Conservation (phyloP, 2,797 vertebrate genomes). For the Philypnodon macrostomus region DNA sequence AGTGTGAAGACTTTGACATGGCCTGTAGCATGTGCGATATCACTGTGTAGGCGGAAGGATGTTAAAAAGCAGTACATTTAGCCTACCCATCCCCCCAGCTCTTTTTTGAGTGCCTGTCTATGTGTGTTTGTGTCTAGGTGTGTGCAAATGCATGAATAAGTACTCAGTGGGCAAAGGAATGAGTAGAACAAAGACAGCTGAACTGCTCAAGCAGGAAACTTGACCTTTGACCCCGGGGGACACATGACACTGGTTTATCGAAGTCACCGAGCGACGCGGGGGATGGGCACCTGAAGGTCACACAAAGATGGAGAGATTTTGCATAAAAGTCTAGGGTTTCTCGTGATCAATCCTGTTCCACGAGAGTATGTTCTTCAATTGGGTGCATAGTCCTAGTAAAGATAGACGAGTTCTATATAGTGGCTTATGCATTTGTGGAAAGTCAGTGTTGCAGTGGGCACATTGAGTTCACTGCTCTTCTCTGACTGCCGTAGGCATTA, state of each 20-base stretch:
- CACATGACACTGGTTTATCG: constrained; percentile 15
- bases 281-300: constrained; percentile 32
- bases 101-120: constrained; percentile 33
- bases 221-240: constrained; percentile 59
- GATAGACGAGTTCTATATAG: background rate
- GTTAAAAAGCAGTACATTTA: constrained; percentile 30
- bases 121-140: constrained; percentile 39
- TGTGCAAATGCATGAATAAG: constrained; percentile 46
- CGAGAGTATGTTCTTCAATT: background rate
- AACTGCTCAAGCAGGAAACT: constrained; percentile 39
- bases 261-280: no score
- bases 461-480: constrained; percentile 18
- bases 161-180: constrained; percentile 5
- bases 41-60: constrained; percentile 25
- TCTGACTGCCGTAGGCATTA: constrained; percentile 17
- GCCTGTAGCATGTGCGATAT: no score
- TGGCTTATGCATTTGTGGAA: background rate
- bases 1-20: no score
- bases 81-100: constrained; percentile 31
- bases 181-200: constrained; percentile 47
- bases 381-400: background rate
- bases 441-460: constrained; percentile 32
- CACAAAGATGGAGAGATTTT: constrained; percentile 15
- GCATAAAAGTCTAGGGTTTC: background rate
- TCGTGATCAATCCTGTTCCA: background rate